Evolutionary conservation across 2,888 invertebrate species (phyloP).

Genomic region (Uloborus plumipes): DNA sequence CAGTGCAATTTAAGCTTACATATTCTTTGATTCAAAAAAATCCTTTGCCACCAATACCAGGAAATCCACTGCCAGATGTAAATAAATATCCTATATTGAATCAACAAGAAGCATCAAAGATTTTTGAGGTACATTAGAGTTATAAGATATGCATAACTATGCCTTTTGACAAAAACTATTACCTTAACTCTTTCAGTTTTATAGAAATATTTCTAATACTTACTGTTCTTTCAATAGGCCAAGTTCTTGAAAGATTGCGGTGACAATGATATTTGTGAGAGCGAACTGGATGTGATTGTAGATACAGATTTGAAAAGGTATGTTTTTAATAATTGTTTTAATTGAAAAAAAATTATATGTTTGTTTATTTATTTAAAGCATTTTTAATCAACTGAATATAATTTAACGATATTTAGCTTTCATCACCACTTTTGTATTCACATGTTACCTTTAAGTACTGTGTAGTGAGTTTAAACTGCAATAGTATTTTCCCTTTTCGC

Average conservation of each 20-base stretch:
- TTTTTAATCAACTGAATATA: not conserved
- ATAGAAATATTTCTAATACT: not conserved
- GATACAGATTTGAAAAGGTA: slow-evolving; percentile 76
- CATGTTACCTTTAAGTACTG: too few species aligned
- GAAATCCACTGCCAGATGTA: slow-evolving; percentile 78
- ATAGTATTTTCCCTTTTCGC: not conserved
- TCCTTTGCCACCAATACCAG: slow-evolving; percentile 71
- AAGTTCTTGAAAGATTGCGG: slow-evolving; percentile 67
- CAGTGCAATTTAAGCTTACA: slow-evolving; percentile 86
- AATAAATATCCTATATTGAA: slow-evolving; percentile 89
- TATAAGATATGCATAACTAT: not conserved
- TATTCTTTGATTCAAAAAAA: slow-evolving; percentile 79
- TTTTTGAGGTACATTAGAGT: slow-evolving; percentile 61
- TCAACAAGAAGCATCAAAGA: slow-evolving; percentile 75
- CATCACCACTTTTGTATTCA: too few species aligned
- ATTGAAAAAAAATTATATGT: too few species aligned
- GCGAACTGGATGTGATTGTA: slow-evolving; percentile 81
- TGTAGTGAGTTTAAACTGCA: too few species aligned
- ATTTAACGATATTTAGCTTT: too few species aligned
- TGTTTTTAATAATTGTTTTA: slow-evolving; percentile 63
- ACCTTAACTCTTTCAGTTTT: not conserved
- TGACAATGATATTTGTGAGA: slow-evolving; percentile 84
- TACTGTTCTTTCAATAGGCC: slow-evolving; percentile 32
- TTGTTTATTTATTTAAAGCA: not conserved
- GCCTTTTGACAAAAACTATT: not conserved